Conservation (phyloP, 1,140 invertebrate species). For the Leguminivora glycinivorella region DNA sequence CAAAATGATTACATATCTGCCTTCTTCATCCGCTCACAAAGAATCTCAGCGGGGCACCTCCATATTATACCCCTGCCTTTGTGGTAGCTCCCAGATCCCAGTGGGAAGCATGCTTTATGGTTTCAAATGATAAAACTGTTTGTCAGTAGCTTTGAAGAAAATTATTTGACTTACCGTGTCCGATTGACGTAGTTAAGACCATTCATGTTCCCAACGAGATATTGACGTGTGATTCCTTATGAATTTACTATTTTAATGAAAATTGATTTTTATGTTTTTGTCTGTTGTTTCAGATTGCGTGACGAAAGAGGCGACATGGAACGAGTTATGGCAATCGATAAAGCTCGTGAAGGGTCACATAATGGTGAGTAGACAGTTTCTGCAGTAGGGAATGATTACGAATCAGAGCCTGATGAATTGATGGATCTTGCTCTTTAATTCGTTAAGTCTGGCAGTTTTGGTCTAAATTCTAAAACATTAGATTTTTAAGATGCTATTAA, state of each 20-base stretch:
- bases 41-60: conserved; percentile 73
- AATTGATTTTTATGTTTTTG: conserved; percentile 13
- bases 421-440: no score
- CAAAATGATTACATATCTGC: conserved; percentile 72
- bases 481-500: not conserved
- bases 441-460: no score
- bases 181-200: conserved; percentile 43
- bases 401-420: not conserved
- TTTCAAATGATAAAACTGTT: conserved; percentile 77
- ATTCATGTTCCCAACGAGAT: conserved; percentile 60
- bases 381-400: not conserved
- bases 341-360: conserved; percentile 90
- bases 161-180: conserved; percentile 64
- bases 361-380: conserved; percentile 82
- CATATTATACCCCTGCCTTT: conserved; percentile 75
- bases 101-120: conserved; percentile 75
- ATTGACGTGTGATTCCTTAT: conserved; percentile 40
- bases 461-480: no score
- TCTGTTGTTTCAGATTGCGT: conserved; percentile 85
- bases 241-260: not conserved
- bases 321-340: conserved; percentile 87
- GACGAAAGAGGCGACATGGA: conserved; percentile 91
- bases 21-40: conserved; percentile 74
- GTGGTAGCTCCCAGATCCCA: conserved; percentile 63
- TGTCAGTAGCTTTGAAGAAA: conserved; percentile 67